Conservation (phyloP, 2,797 vertebrate species). For the Enteromius trimaculatus region DNA sequence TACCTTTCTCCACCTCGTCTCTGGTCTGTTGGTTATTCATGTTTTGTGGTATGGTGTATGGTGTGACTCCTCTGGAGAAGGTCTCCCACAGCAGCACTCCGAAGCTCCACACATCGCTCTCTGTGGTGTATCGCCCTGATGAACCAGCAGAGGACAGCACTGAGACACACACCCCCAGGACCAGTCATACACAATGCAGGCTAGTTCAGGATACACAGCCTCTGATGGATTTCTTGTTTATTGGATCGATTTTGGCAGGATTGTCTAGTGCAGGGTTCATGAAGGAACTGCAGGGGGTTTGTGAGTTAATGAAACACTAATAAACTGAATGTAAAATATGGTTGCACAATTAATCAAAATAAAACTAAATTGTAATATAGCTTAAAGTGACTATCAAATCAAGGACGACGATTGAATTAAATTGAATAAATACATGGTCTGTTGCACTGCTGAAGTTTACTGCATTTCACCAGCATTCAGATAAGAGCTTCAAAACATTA, state of each 20-base stretch:
- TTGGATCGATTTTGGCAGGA: not conserved
- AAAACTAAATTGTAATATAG: not conserved
- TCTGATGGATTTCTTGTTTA: not conserved
- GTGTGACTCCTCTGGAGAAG: slow-evolving; percentile 88
- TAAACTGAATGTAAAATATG: not conserved
- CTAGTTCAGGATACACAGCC: not conserved
- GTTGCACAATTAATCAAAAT: not conserved
- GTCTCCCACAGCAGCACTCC: slow-evolving; percentile 94
- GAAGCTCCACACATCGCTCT: slow-evolving; percentile 97
- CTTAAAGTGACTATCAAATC: not conserved
- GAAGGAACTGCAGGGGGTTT: not conserved
- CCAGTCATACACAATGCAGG: not conserved
- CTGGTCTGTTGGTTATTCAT: slow-evolving; percentile 93
- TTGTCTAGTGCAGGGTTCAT: not conserved
- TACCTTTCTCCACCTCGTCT: slow-evolving; percentile 91
- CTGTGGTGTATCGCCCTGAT: slow-evolving; percentile 89
- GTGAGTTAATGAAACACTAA: not conserved
- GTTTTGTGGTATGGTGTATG: slow-evolving; percentile 76
- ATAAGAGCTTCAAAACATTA: not conserved
- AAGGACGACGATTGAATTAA: not conserved
- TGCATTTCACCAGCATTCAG: not conserved
- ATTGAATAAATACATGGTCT: not conserved
- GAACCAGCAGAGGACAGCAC: slow-evolving; percentile 73
- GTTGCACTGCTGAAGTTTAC: not conserved
- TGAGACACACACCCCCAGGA: slow-evolving; percentile 42